Base-by-base conservation (phyloP, 1,140 invertebrate genomes). In the Limonius californicus region DNA sequence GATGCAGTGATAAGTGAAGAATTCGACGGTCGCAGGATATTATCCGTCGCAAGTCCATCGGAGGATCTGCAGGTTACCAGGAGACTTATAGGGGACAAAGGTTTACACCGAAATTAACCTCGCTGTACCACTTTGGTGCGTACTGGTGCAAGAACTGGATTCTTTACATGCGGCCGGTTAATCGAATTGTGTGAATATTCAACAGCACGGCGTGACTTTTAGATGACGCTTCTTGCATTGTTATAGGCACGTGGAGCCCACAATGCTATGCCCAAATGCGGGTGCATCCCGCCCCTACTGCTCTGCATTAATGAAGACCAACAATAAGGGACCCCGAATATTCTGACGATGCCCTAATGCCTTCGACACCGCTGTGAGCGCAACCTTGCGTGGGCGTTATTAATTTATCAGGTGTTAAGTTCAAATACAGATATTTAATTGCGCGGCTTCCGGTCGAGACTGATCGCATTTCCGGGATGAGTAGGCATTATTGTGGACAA, bases 401-500 rank as follows among this genome's bases (percentile, higher is more conserved):
- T 68, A 68, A 68, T 68, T 70, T 65, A 65, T 70, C 69, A 70
- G 69, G 69, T 70, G 69, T 64, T 63, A 67, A 62, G 61, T 63
- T 63, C 62, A 61, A 61, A 62, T 62, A 59, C 35, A 39, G 56
- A 70, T 54, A 63, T 55, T 66, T 67, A 68, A 68, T 69, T 71
- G 59, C 47, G 56, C 56, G 53, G 54, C 63, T 69, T 69, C 61
- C 67, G 56, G 67, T 67, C 12, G 50, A 56, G 20, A 64, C 54
- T 60, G 65, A 69, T 66, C 59, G 27, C 59, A 66, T 57, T 69
- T 70, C 62, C 66, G 68, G 55, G 62, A 65, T 69, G 69, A 71
- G 60, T 60, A 42, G 45, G 63, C 68, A 68, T 66, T 71, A 69
- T 71, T 55, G 39, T 8, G 56, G 64, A 71, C 64, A 71, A 71